phyloP scores from a whole-genome alignment of 2,797 vertebrate species.

The Onychomys leucogaster region DNA sequence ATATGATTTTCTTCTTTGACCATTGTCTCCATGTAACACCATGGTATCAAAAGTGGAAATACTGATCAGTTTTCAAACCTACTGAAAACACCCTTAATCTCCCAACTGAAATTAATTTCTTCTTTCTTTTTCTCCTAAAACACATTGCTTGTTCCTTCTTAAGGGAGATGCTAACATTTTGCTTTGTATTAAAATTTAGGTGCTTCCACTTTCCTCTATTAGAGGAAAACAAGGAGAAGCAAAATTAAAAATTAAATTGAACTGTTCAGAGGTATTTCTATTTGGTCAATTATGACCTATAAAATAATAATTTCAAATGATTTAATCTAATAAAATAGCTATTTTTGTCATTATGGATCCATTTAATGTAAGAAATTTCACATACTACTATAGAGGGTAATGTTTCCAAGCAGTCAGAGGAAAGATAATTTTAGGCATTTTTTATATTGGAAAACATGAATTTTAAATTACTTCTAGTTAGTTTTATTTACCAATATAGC shows the following conservation, averaged over 20 bases:
- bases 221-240: slow-evolving; percentile 20
- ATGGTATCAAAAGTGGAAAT: not conserved
- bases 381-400: not conserved
- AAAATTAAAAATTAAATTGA: slow-evolving; percentile 29
- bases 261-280: not conserved
- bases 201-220: slow-evolving; percentile 11
- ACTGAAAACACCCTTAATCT: slow-evolving; percentile 24
- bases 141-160: not conserved
- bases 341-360: slow-evolving; percentile 2
- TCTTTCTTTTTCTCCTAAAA: slow-evolving; percentile 13
- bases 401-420: slow-evolving; percentile 20
- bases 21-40: not conserved
- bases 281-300: not conserved
- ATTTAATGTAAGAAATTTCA: slow-evolving; percentile 50
- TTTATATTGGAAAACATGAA: not conserved
- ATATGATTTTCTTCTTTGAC: not conserved
- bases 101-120: slow-evolving; percentile 32
- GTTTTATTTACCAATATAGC: slow-evolving; percentile 38
- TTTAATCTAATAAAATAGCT: slow-evolving; percentile 44
- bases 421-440: slow-evolving; percentile 22
- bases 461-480: slow-evolving; percentile 2
- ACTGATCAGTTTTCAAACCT: slow-evolving; percentile 27
- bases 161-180: not conserved
- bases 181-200: slow-evolving; percentile 49
- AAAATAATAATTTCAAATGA: slow-evolving; percentile 45